Conservation (phyloP, 1,140 invertebrate species). For the Drosophila rufa region DNA sequence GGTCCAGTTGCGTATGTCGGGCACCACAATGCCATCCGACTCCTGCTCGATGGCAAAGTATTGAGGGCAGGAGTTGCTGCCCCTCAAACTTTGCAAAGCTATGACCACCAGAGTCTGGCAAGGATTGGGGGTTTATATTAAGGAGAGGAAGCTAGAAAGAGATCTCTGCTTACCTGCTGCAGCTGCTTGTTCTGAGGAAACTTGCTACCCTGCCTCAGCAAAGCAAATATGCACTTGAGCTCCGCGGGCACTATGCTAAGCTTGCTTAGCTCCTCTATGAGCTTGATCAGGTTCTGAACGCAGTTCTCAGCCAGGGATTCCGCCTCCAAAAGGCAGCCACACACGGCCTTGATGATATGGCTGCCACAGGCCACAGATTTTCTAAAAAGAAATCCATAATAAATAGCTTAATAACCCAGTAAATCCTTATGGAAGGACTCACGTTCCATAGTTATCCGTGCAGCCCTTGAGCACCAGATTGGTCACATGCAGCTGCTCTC, state of each 20-base stretch:
- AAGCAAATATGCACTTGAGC: conserved; percentile 85
- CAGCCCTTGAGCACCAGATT: conserved; percentile 84
- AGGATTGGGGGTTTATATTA: not conserved
- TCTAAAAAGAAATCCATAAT: conserved; percentile 51
- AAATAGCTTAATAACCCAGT: not conserved
- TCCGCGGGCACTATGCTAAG: conserved; percentile 87
- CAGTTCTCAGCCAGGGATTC: conserved; percentile 71
- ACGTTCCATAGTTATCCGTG: conserved; percentile 85
- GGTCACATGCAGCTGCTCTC: conserved; percentile 85
- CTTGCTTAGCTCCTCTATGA: conserved; percentile 87
- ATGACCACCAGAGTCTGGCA: conserved; percentile 71
- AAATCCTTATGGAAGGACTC: conserved; percentile 10
- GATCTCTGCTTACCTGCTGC: conserved; percentile 58
- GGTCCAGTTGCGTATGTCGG: conserved; percentile 86
- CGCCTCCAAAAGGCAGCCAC: conserved; percentile 77
- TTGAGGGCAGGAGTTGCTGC: conserved; percentile 74
- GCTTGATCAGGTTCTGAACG: conserved; percentile 86
- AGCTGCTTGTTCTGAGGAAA: conserved; percentile 78
- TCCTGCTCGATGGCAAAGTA: conserved; percentile 86
- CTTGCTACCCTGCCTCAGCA: conserved; percentile 65
- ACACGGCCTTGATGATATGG: conserved; percentile 85
- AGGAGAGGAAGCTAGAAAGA: not conserved
- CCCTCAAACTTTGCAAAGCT: conserved; percentile 71
- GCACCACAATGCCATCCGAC: conserved; percentile 86
- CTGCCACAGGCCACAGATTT: conserved; percentile 85